Evolutionary conservation across 92 coral and sea anemone species (phyloP), one percentile per base, ranked within the genome.

Genomic region (Paragorgia papillata): DNA sequence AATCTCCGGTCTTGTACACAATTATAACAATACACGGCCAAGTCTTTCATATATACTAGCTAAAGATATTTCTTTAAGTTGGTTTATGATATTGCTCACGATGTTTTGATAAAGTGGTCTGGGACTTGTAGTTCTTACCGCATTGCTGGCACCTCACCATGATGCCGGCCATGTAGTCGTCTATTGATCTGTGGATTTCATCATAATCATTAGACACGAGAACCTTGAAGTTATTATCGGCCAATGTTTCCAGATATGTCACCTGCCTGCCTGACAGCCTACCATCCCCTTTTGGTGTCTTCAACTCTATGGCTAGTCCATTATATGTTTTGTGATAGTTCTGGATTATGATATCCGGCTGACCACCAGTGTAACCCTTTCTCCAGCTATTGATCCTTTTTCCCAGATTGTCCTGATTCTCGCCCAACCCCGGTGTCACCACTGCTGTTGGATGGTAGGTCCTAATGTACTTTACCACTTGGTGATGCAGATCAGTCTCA

Each of bases 131-230:
- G n/a, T n/a, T n/a, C n/a, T n/a, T n/a, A n/a, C n/a, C n/a, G n/a
- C n/a, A n/a, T n/a, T n/a, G n/a, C n/a, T n/a, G n/a, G n/a, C n/a
- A n/a, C n/a, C n/a, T n/a, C n/a, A n/a, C n/a, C n/a, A n/a, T n/a
- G n/a, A n/a, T n/a, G n/a, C n/a, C n/a, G n/a, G n/a, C n/a, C n/a
- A n/a, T n/a, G n/a, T n/a, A n/a, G n/a, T n/a, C n/a, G n/a, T n/a
- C n/a, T n/a, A n/a, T n/a, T n/a, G n/a, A n/a, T n/a, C n/a, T n/a
- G n/a, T n/a, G n/a, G n/a, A 22, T 39, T 17, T 20, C 15, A n/a
- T 66, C 74, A 39, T 66, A 66, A n/a, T 39, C 57, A 34, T 39
- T 66, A 2, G 74, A 37, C 21, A 66, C 13, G 14, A 66, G 7
- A 37, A 28, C 20, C n/a, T 66, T 66, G 22, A 20, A 66, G 2